Percentiles rank a stretch among this genome's conserved stretches.
Conservation (phyloP, 2,797 vertebrate species). For the Karalla daura region DNA sequence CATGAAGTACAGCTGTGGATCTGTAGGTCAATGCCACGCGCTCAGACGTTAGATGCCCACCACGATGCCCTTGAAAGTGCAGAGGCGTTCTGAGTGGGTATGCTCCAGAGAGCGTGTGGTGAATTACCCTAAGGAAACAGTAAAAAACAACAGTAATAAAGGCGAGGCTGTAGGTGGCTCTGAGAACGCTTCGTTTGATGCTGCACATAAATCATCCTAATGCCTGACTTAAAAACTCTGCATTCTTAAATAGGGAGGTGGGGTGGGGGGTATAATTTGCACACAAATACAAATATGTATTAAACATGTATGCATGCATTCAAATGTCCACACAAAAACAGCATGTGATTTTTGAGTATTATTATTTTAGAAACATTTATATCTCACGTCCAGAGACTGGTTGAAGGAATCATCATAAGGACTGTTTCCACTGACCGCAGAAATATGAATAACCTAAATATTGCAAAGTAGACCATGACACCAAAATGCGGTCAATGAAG, state of each 20-base stretch:
- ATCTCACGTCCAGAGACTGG: conserved; percentile 19
- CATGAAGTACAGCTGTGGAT: not conserved
- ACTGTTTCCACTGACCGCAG: no score
- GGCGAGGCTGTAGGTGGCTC: conserved; percentile 75
- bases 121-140: conserved; percentile 79
- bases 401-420: no score
- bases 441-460: no score
- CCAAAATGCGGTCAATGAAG: no score
- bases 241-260: conserved; percentile 77
- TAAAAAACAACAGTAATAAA: conserved; percentile 83
- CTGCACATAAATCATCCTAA: conserved; percentile 85
- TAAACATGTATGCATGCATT: conserved; percentile 17
- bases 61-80: conserved; percentile 79
- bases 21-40: conserved; percentile 12
- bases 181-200: conserved; percentile 66
- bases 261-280: conserved; percentile 49
- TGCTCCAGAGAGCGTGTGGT: conserved; percentile 72
- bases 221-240: conserved; percentile 79
- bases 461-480: no score
- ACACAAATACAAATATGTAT: conserved; percentile 57
- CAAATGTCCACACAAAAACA: not conserved
- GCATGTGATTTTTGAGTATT: conserved; percentile 12
- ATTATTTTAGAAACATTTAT: conserved; percentile 34
- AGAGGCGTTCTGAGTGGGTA: conserved; percentile 60
- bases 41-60: conserved; percentile 54